Conservation (phyloP, 1,140 invertebrate species). For the Drosophila kohkoa region DNA sequence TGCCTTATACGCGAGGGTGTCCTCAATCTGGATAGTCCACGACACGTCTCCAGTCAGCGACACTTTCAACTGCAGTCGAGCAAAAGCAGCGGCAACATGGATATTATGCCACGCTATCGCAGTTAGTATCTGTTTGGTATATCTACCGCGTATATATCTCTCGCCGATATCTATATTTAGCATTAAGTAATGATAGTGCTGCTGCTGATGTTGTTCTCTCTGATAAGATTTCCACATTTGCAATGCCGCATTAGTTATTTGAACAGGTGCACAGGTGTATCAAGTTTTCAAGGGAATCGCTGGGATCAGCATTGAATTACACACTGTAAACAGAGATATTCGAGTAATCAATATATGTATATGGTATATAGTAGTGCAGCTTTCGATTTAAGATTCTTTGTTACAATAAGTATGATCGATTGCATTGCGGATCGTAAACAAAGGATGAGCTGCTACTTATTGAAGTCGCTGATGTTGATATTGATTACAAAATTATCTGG, state of each 20-base stretch:
- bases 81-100: constrained; percentile 69
- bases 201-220: background rate
- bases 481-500: background rate
- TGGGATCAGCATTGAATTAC: constrained; percentile 5
- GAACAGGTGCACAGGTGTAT: constrained; percentile 18
- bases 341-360: background rate
- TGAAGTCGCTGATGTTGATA: background rate
- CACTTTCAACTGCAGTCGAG: constrained; percentile 61
- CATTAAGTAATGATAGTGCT: background rate
- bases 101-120: constrained; percentile 76
- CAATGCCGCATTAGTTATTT: constrained; percentile 5
- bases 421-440: background rate
- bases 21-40: constrained; percentile 71
- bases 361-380: background rate
- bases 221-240: constrained; percentile 28
- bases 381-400: constrained; percentile 11
- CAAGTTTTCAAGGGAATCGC: constrained; percentile 1
- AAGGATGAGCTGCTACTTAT: background rate
- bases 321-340: constrained; percentile 1
- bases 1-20: constrained; percentile 81
- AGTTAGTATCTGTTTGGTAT: constrained; percentile 60
- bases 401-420: background rate
- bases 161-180: constrained; percentile 8
- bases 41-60: constrained; percentile 32
- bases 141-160: background rate